Base-by-base conservation (phyloP, 1,140 invertebrate species). In the Daktulosphaira vitifoliae region DNA sequence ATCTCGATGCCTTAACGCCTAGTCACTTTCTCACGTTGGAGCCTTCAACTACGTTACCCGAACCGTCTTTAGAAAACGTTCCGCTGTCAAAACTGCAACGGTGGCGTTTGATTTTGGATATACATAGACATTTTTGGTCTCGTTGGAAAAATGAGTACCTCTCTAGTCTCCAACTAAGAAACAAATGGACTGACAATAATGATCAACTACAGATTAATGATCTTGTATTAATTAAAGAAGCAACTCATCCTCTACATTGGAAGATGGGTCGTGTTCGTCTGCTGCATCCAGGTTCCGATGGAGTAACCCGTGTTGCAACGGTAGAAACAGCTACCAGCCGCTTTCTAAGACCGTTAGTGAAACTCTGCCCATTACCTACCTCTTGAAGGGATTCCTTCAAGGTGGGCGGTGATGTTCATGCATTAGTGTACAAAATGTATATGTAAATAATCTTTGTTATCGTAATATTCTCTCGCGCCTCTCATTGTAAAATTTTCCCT, bases 311-410 rank as follows among this genome's bases (percentile, higher is more conserved):
- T 22, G 67, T 65, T 16, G 71, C 65, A 2, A 67, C 29, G 9
- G 62, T 74, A 11, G 70, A 70, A 70, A 72, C 68, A 69, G 71
- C 69, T 67, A 69, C 69, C 70, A 72, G 72, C 65, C 69, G 71
- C 13, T 48, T 68, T 9, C 37, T 25, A 9, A 18, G 68, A 15
- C 56, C 66, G n/a, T 29, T 26, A 4, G 62, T 66, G 1, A 67
- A 67, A 46, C n/a, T 67, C 1, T 65, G 18, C 38, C 62, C 46
- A 37, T 38, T 67, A 22, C 66, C 66, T 29, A 62, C n/a, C 2
- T 49, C 46, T 49, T 49, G 46, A 49, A 25, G 20, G 44, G 9
- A 15, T 1, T 13, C 46, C 20, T 49, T 49, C 46, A 49, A 49
- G 15, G 22, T 25, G 46, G 46, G 46, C 22, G 46, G 46, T 49